Evolutionary conservation across 2,888 invertebrate species (phyloP).

Genomic region (Platycnemis pennipes): DNA sequence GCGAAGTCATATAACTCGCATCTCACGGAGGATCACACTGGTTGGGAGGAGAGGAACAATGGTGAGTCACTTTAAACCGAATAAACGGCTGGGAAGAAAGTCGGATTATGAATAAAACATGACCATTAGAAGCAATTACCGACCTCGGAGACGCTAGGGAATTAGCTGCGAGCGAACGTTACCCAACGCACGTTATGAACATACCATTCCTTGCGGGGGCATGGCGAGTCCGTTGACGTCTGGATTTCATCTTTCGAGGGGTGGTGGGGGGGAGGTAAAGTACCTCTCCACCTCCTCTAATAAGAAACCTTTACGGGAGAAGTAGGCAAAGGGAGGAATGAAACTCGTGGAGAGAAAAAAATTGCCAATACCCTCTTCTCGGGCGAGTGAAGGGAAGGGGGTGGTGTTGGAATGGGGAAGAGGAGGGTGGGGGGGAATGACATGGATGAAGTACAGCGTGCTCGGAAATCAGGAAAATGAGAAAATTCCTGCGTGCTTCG

Average conservation of each 20-base stretch:
- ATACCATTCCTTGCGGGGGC: conserved; percentile 4
- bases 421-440: neutral
- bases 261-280: neutral
- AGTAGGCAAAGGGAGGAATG: neutral
- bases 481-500: neutral
- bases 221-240: conserved; percentile 26
- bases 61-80: conserved; percentile 16
- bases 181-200: conserved; percentile 27
- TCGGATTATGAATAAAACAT: conserved; percentile 26
- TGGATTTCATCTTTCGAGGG: neutral
- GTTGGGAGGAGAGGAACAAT: neutral
- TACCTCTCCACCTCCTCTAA: too few relatives aligned
- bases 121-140: conserved; percentile 26
- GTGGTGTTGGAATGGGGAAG: neutral
- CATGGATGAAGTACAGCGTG: neutral
- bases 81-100: neutral
- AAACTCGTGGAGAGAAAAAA: neutral
- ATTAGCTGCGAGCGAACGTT: conserved; percentile 4
- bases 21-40: neutral
- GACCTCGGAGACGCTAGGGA: neutral
- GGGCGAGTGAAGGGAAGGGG: neutral
- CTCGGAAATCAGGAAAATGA: conserved; percentile 9
- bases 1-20: neutral
- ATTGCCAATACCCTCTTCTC: neutral
- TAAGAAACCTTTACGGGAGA: too few relatives aligned